Base-by-base conservation (phyloP, 2,113 vertebrate genomes). In the Gopherus evgoodei region DNA sequence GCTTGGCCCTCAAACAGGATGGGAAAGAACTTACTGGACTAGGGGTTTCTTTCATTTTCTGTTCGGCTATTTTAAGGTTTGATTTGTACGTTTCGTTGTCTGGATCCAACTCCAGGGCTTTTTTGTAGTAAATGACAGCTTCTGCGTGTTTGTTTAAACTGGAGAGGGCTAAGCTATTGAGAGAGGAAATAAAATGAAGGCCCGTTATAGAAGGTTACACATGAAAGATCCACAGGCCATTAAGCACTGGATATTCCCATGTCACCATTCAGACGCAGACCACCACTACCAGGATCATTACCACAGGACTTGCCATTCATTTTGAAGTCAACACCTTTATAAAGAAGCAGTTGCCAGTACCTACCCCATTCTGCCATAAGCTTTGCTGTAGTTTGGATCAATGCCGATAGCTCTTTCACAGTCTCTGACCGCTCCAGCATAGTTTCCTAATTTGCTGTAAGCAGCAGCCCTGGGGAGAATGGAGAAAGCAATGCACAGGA, bases 281-380 rank as follows among this genome's bases (percentile, higher is more conserved):
- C 17, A 17, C 4, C 4, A 19, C 1, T 0, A 2, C 3, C 1
- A 2, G 11, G 1, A n/a, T 5, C 12, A 1, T 13, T 2, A 2
- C 11, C 54, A 52, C 24, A 0, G 3, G 25, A 21, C 72, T 25
- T 44, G 72, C 42, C 65, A 27, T 44, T 25, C 2, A 0, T 5
- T 8, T 2, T 1, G 22, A 87, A 83, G 8, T 24, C 0, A 3
- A 57, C 72, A 65, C 2, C 1, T 4, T 1, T 12, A 49, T 65
- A 21, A 4, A 6, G 9, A 8, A 1, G 0, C 1, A 2, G 12
- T 49, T 3, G 29, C 13, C 10, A 16, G 4, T 9, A 59, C 98
- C 91, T 93, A 99, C 99, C 99, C 99, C 99, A 99, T 99, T 80
- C 99, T 98, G 87, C 99, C 99, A 0, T 99, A 99, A 29, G 99